These are phyloP conservation scores for Oligia strigilis DNA, from an alignment of 2,888 invertebrate species.

Conservation along the genomic window DNA sequence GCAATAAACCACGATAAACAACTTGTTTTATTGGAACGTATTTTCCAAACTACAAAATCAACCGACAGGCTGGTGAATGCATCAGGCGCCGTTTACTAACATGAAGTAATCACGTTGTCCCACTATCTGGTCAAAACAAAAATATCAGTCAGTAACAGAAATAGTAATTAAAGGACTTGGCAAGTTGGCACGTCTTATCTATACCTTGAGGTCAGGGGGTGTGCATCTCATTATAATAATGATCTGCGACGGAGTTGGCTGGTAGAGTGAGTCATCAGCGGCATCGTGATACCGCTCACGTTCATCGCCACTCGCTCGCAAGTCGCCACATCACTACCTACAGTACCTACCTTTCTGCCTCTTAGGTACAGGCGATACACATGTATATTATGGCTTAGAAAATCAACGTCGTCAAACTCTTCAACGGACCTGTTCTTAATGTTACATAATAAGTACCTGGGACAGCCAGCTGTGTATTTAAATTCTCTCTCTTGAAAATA, in stretches of 20 bases:
- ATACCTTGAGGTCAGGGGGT: constrained; percentile 76
- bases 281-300: constrained; percentile 80
- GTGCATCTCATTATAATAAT: constrained; percentile 77
- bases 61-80: not conserved
- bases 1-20: constrained; percentile 1
- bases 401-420: constrained; percentile 28
- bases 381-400: constrained; percentile 44
- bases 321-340: constrained; percentile 61
- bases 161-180: constrained; percentile 78
- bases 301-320: constrained; percentile 64
- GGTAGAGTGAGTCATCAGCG: constrained; percentile 71
- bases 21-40: constrained; percentile 12
- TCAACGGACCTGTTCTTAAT: constrained; percentile 35
- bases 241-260: constrained; percentile 69
- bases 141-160: constrained; percentile 64
- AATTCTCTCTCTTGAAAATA: constrained; percentile 10
- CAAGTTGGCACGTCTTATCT: constrained; percentile 72
- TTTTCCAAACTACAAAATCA: constrained; percentile 33
- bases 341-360: constrained; percentile 61
- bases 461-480: constrained; percentile 4
- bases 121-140: constrained; percentile 30
- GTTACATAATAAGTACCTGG: constrained; percentile 39
- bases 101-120: constrained; percentile 44
- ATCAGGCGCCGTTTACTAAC: constrained; percentile 36
- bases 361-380: constrained; percentile 52